Evolutionary conservation across 2,888 invertebrate genomes (phyloP).

Genomic region (Barypeithes pellucidus): DNA sequence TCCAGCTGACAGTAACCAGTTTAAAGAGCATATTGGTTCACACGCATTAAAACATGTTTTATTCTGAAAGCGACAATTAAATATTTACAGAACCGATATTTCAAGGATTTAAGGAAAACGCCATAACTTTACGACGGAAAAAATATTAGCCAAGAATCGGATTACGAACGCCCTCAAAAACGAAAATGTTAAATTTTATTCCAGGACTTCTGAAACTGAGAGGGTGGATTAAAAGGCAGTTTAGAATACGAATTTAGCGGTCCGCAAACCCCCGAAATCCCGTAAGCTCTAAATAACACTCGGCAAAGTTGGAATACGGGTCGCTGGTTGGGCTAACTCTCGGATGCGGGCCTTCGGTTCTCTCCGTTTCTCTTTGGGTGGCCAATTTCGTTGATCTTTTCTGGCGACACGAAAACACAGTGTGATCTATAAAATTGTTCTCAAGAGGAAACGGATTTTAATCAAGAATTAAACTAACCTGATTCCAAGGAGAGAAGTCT

Average conservation of each 20-base stretch:
- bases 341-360: slow-evolving; percentile 36
- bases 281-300: slow-evolving; percentile 53
- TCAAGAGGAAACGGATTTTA: too few species aligned
- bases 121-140: slow-evolving; percentile 6
- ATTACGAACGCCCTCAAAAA: slow-evolving; percentile 35
- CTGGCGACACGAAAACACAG: slow-evolving; percentile 24
- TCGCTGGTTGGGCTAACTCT: slow-evolving; percentile 49
- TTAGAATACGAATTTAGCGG: slow-evolving; percentile 54
- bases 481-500: too few species aligned
- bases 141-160: slow-evolving; percentile 41
- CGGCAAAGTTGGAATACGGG: slow-evolving; percentile 53
- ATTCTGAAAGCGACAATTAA: too few species aligned
- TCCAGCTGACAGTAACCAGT: too few species aligned
- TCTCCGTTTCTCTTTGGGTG: slow-evolving; percentile 36
- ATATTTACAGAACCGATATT: slow-evolving; percentile 11
- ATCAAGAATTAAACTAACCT: too few species aligned
- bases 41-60: too few species aligned
- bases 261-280: slow-evolving; percentile 51
- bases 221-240: slow-evolving; percentile 54
- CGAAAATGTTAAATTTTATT: slow-evolving; percentile 52
- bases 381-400: slow-evolving; percentile 47
- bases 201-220: slow-evolving; percentile 49
- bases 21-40: too few species aligned
- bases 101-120: background rate
- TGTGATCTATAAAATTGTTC: background rate